phyloP scores from a whole-genome alignment of 2,888 invertebrate species.

The Flabesymbios commensalis region DNA sequence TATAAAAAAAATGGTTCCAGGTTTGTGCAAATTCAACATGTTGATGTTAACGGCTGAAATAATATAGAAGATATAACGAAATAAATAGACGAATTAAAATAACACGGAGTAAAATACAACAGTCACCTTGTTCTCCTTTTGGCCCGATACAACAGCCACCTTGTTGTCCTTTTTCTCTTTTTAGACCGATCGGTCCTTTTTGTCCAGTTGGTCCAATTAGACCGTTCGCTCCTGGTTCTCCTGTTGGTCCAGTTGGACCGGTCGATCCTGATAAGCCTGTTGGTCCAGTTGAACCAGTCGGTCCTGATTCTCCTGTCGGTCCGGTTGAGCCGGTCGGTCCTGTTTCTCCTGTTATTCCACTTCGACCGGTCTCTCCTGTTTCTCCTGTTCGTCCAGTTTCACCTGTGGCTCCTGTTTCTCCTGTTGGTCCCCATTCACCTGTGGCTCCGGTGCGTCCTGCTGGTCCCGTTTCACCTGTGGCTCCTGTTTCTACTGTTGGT shows the following conservation, averaged over 20 bases:
- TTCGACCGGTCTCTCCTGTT: slow-evolving; percentile 5
- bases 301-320: no score
- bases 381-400: slow-evolving; percentile 4
- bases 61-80: no score
- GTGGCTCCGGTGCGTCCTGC: neutral
- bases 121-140: no score
- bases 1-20: no score
- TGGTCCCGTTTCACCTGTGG: slow-evolving; percentile 6
- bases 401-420: slow-evolving; percentile 9
- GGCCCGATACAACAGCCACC: no score
- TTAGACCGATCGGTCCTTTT: slow-evolving; percentile 17
- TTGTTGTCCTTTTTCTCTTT: slow-evolving; percentile 20
- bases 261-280: neutral
- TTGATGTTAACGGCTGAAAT: no score
- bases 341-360: slow-evolving; percentile 5
- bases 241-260: slow-evolving; percentile 13
- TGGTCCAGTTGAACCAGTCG: neutral
- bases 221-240: slow-evolving; percentile 13
- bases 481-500: no score
- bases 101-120: no score
- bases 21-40: no score
- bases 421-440: slow-evolving; percentile 10
- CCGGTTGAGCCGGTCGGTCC: no score
- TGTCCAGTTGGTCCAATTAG: slow-evolving; percentile 14
- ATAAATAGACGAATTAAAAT: no score